Conservation (phyloP, 1,140 invertebrate species). For the Diplogasteroides magnus region DNA sequence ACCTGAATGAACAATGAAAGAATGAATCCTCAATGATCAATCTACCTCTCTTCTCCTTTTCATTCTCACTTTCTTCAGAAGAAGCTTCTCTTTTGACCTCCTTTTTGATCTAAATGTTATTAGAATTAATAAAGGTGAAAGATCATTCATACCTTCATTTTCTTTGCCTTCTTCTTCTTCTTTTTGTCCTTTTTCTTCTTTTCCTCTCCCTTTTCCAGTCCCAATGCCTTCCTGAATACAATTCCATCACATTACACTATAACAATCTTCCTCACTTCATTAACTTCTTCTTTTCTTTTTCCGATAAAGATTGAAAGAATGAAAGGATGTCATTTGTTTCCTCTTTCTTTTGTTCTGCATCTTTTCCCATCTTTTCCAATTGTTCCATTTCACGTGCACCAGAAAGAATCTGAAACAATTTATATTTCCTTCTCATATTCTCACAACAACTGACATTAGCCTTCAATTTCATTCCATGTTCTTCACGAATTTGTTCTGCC, state of each 20-base stretch:
- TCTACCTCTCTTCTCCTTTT: slow-evolving; percentile 8
- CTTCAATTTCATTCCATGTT: slow-evolving; percentile 32
- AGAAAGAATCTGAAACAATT: neutral
- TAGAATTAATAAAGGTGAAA: too few species aligned
- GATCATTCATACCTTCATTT: neutral
- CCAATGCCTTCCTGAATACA: slow-evolving; percentile 11
- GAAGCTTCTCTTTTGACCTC: neutral
- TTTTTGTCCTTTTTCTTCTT: slow-evolving; percentile 17
- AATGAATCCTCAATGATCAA: neutral
- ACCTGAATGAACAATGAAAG: neutral
- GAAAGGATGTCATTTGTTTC: slow-evolving; percentile 16
- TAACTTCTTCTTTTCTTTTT: slow-evolving; percentile 22
- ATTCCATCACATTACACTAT: slow-evolving; percentile 2
- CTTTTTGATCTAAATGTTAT: neutral
- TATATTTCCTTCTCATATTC: neutral
- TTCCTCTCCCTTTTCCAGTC: slow-evolving; percentile 22
- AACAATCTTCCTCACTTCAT: slow-evolving; percentile 12
- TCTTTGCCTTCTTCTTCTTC: slow-evolving; percentile 1
- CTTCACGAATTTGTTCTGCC: slow-evolving; percentile 32
- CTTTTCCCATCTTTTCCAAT: slow-evolving; percentile 13
- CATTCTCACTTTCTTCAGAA: slow-evolving; percentile 7
- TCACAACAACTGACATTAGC: slow-evolving; percentile 6
- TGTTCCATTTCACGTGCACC: neutral
- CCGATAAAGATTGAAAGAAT: slow-evolving; percentile 5
- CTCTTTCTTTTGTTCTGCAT: slow-evolving; percentile 18